Evolutionary conservation across 2,888 invertebrate species (phyloP).

Genomic region (Miltochrista miniata): DNA sequence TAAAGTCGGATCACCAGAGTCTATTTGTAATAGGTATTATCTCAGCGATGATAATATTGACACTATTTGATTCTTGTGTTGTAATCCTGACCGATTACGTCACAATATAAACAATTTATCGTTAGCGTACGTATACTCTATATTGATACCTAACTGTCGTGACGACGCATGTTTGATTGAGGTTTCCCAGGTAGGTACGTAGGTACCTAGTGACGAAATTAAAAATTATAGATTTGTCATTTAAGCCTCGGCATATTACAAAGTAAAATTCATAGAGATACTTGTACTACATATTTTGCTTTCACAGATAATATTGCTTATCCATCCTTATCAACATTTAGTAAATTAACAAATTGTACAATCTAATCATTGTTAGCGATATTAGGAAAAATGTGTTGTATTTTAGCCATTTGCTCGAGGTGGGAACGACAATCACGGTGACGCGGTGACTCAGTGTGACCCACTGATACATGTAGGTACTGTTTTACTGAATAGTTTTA

Average conservation of each 20-base stretch:
- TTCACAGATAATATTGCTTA: constrained; percentile 14
- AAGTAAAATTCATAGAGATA: constrained; percentile 4
- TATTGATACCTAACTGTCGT: too few relatives aligned
- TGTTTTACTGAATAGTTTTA: neutral
- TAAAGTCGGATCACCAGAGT: too few relatives aligned
- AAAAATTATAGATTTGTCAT: too few relatives aligned
- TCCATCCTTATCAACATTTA: constrained; percentile 11
- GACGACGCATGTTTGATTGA: too few relatives aligned
- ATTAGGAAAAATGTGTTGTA: constrained; percentile 4
- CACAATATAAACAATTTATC: too few relatives aligned
- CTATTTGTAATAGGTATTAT: too few relatives aligned
- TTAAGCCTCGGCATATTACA: constrained; percentile 3
- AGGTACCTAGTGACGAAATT: too few relatives aligned
- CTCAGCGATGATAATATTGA: too few relatives aligned
- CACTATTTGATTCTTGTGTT: too few relatives aligned
- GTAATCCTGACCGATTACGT: too few relatives aligned
- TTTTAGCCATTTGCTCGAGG: constrained; percentile 4
- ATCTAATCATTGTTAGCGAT: constrained; percentile 14
- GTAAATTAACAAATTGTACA: constrained; percentile 11
- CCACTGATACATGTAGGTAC: neutral
- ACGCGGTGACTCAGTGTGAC: neutral
- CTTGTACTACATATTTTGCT: constrained; percentile 9
- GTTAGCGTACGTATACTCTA: too few relatives aligned
- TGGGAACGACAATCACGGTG: neutral
- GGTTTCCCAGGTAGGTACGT: too few relatives aligned